Percentiles rank a stretch among this genome's conserved stretches.
phyloP scores from a whole-genome alignment of 1,140 invertebrate genomes.

The Periplaneta americana region DNA sequence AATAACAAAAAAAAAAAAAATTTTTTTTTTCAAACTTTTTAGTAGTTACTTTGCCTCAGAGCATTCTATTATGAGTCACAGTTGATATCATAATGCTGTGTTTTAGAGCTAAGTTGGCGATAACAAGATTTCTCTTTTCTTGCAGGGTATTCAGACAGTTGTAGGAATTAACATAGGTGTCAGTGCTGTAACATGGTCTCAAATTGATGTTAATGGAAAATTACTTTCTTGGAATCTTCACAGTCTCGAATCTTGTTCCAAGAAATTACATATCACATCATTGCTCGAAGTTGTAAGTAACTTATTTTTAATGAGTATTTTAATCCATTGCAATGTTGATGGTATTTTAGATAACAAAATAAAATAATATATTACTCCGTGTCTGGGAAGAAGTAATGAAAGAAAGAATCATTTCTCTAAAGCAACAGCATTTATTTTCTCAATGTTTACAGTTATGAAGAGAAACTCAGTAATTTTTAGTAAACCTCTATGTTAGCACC shows the following conservation, averaged over 20 bases:
- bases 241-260: background rate
- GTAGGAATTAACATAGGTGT: background rate
- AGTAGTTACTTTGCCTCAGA: background rate
- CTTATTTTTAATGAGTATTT: background rate
- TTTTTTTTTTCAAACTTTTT: background rate
- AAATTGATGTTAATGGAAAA: background rate
- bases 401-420: too few species aligned
- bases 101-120: too few species aligned
- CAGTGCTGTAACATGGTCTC: background rate
- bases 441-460: too few species aligned
- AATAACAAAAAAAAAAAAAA: background rate
- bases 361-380: background rate
- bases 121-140: too few species aligned
- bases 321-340: background rate
- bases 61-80: background rate
- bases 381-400: too few species aligned
- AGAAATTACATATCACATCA: background rate
- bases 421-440: too few species aligned
- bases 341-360: background rate
- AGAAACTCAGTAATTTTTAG: too few species aligned
- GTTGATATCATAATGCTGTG: too few species aligned
- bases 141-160: background rate
- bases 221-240: background rate
- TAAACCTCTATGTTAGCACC: too few species aligned
- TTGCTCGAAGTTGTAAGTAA: background rate